phyloP scores from a whole-genome alignment of 2,888 invertebrate species.

The Cataglyphis altisquamis region DNA sequence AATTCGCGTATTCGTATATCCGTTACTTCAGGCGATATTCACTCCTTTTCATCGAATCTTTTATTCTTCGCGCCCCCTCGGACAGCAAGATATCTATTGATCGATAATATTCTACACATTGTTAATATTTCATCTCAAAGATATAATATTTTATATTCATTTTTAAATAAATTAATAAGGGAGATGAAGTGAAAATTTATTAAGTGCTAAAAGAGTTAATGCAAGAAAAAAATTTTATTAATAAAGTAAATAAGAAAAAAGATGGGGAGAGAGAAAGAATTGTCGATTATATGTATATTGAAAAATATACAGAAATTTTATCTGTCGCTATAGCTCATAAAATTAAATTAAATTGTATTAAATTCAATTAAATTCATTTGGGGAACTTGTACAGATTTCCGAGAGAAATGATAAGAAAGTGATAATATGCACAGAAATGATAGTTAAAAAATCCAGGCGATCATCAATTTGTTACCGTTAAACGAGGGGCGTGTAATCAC shows the following conservation, averaged over 20 bases:
- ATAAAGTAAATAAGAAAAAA: neutral
- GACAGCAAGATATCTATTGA: slow-evolving; percentile 3
- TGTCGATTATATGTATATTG: neutral
- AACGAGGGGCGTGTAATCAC: slow-evolving; percentile 28
- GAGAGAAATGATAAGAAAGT: neutral
- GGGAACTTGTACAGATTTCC: neutral
- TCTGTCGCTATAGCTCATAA: neutral
- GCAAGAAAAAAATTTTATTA: neutral
- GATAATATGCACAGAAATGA: neutral
- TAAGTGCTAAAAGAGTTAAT: neutral
- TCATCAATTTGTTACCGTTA: slow-evolving; percentile 29
- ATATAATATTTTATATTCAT: neutral
- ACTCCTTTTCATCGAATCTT: slow-evolving; percentile 48
- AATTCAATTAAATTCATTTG: neutral
- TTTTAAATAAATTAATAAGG: neutral
- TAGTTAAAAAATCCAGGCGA: neutral
- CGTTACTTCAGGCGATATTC: slow-evolving; percentile 61
- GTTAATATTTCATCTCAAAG: neutral
- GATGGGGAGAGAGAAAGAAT: neutral
- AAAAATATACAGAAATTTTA: neutral
- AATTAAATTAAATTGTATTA: neutral
- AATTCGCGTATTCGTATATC: slow-evolving; percentile 71
- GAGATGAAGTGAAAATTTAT: neutral
- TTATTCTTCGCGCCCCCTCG: slow-evolving; percentile 21
- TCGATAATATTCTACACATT: neutral